Evolutionary conservation across 1,140 invertebrate genomes (phyloP).

Genomic region (Procambarus virginalis): DNA sequence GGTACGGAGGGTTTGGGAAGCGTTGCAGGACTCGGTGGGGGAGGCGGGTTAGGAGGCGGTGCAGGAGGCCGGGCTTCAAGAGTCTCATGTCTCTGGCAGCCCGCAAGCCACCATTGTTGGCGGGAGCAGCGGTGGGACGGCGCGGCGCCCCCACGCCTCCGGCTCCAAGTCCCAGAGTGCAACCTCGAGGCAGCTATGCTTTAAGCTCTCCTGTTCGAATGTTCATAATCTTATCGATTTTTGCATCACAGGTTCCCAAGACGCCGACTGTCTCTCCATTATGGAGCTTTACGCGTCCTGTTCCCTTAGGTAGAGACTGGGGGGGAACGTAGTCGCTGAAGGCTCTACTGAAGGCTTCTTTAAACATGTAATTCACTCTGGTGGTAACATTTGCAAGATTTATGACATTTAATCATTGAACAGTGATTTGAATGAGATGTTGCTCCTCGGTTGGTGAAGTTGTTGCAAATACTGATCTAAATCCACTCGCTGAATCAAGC

Average conservation of each 20-base stretch:
- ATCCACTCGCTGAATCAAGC: constrained; percentile 19
- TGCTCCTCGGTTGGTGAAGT: not conserved
- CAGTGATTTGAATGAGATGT: not conserved
- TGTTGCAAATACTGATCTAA: constrained; percentile 8
- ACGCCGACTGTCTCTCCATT: constrained; percentile 25
- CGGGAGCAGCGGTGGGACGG: constrained; percentile 11
- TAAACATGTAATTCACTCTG: not conserved
- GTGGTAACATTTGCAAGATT: not conserved
- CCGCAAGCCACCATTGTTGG: constrained; percentile 20
- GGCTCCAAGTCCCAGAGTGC: not conserved
- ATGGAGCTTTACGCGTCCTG: not conserved
- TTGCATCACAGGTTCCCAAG: constrained; percentile 11
- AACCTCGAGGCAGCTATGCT: constrained; percentile 26
- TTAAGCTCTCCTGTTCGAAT: constrained; percentile 35
- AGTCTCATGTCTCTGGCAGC: constrained; percentile 17
- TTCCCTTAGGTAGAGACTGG: not conserved
- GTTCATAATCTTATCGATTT: constrained; percentile 38
- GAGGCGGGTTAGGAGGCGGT: not conserved
- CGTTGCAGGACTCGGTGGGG: not conserved
- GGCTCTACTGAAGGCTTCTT: not conserved
- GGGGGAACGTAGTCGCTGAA: not conserved
- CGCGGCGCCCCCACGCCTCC: not conserved
- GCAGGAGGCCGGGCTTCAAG: not conserved
- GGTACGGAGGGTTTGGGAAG: not conserved
- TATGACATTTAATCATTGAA: not conserved